Evolutionary conservation across 2,888 invertebrate species (phyloP).

Genomic region (Sinelater perroti): DNA sequence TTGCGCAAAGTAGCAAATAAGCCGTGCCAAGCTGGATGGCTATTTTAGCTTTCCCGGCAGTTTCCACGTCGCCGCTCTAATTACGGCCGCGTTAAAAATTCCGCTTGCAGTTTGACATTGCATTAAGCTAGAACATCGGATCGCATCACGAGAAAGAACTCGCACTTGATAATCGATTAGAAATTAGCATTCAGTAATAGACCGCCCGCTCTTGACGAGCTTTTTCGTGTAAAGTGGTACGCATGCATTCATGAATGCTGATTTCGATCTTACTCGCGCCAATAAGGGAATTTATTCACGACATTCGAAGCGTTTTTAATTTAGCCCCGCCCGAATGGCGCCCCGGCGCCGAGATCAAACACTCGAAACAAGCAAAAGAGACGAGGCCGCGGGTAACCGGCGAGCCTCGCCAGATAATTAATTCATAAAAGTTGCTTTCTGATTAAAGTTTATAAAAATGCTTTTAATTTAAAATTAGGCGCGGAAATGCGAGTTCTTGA

Average conservation of each 20-base stretch:
- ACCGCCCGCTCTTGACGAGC: conserved; percentile 42
- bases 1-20: too few species aligned
- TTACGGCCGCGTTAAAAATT: not conserved
- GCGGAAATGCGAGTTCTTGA: conserved; percentile 30
- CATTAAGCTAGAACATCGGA: conserved; percentile 18
- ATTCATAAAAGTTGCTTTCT: conserved; percentile 40
- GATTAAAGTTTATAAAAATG: conserved; percentile 40
- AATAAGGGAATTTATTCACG: conserved; percentile 46
- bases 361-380: conserved; percentile 32
- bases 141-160: conserved; percentile 21
- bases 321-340: conserved; percentile 26
- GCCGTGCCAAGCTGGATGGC: too few species aligned
- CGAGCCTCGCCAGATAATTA: conserved; percentile 33
- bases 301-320: conserved; percentile 36
- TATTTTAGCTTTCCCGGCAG: too few species aligned
- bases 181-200: conserved; percentile 49
- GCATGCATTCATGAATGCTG: conserved; percentile 45
- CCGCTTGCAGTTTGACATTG: conserved; percentile 7
- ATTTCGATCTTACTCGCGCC: conserved; percentile 44
- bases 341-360: conserved; percentile 31
- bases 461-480: conserved; percentile 34
- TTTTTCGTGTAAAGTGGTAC: conserved; percentile 43
- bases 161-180: conserved; percentile 46
- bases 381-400: conserved; percentile 26
- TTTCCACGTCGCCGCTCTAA: too few species aligned